These are phyloP conservation scores for Notechis scutatus DNA, from an alignment of 2,113 vertebrate genomes.

Conservation along the genomic window DNA sequence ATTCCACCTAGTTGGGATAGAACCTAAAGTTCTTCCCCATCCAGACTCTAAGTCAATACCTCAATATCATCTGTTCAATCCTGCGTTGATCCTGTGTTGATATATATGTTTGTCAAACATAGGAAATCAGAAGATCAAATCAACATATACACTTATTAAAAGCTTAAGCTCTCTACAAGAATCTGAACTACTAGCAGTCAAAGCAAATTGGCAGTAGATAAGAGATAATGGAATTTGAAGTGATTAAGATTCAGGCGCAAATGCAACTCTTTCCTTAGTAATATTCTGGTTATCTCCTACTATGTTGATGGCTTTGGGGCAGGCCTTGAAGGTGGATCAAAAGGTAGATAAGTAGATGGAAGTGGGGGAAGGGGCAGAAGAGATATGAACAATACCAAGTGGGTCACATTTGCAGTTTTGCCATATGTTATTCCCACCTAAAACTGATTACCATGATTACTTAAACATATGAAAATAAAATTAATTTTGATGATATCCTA, in stretches of 20 bases:
- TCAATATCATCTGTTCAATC: background rate
- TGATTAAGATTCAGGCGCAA: too few species aligned
- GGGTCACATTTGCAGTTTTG: background rate
- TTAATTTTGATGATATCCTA: background rate
- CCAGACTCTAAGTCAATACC: background rate
- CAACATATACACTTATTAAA: background rate
- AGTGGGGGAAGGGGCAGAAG: background rate
- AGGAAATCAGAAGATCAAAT: background rate
- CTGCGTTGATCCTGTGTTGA: background rate
- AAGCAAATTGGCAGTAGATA: too few species aligned
- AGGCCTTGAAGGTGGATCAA: background rate
- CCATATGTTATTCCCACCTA: background rate
- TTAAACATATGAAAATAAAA: background rate
- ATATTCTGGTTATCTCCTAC: too few species aligned
- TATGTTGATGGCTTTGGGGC: too few species aligned
- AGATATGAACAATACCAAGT: fast-evolving
- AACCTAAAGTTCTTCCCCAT: background rate
- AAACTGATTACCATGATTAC: background rate
- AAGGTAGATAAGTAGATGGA: background rate
- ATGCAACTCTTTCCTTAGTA: too few species aligned
- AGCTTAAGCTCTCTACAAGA: too few species aligned
- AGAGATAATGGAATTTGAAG: too few species aligned
- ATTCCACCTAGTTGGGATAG: background rate
- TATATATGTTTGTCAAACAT: background rate
- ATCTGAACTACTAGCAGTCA: too few species aligned